Base-by-base conservation (phyloP, 2,797 vertebrate genomes). In the Enteromius argenteus region DNA sequence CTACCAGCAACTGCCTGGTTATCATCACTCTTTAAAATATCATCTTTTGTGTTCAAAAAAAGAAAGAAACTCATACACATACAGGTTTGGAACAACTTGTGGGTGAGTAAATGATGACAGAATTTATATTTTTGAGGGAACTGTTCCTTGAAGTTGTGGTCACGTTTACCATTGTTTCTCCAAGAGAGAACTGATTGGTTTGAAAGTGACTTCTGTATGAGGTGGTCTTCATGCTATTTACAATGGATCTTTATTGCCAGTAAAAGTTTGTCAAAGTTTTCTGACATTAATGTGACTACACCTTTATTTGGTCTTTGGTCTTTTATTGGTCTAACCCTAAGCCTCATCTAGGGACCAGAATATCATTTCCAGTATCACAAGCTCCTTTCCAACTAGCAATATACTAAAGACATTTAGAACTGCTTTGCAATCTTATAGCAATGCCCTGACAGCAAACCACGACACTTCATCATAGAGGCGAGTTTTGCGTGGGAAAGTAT, bases 261-360 rank as follows among this genome's bases (percentile, higher is more conserved):
- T 1, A 8, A 72, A 72, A 30, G 44, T 51, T 51, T 8, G 23
- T 21, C 37, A 23, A 11, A n/a, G 9, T 15, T 44, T 15, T 1
- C 21, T 14, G 1, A 69, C 1, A 51, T 51, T 30, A 72, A 49
- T n/a, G 17, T 53, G 49, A 37, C 19, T 17, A 21, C 3, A 7
- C n/a, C 2, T 42, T 69, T 44, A 69, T 11, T 14, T 23, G 53
- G 9, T 37, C 23, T n/a, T n/a, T n/a, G n/a, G n/a, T n/a, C n/a
- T n/a, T n/a, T n/a, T n/a, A n/a, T n/a, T n/a, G n/a, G n/a, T n/a
- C n/a, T n/a, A n/a, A n/a, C n/a, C n/a, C n/a, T n/a, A 37, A 75
- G 30, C 53, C 74, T 8, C 5, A 79, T 64, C 27, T 79, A 79
- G 27, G 76, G 58, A 66, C 17, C 76, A 66, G 27, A 46, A 46